phyloP scores from a whole-genome alignment of 2,113 vertebrate genomes.

The Dicentrarchus labrax region DNA sequence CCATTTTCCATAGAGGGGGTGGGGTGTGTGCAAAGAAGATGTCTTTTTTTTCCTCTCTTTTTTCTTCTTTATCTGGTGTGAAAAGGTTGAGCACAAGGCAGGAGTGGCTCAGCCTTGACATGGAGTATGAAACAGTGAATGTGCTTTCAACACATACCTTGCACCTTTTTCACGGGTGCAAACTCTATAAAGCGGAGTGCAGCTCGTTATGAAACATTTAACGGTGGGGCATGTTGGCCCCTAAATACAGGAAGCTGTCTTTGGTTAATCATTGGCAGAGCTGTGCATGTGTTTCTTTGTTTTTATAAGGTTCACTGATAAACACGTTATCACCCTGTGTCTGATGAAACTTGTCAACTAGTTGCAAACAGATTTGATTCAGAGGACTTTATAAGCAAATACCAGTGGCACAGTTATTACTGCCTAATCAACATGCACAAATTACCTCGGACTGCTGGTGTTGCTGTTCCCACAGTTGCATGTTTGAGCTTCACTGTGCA shows the following conservation, averaged over 20 bases:
- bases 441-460: not conserved
- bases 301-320: constrained; percentile 56
- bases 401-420: not conserved
- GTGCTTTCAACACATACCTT: constrained; percentile 65
- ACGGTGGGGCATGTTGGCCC: constrained; percentile 16
- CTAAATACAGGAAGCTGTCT: constrained; percentile 60
- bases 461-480: not conserved
- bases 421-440: not conserved
- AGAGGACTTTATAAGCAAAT: constrained; percentile 10
- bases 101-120: constrained; percentile 74
- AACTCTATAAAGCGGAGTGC: constrained; percentile 59
- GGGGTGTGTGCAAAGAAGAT: constrained; percentile 57
- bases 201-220: constrained; percentile 73
- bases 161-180: constrained; percentile 66
- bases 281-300: constrained; percentile 47
- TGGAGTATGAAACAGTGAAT: constrained; percentile 60
- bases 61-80: constrained; percentile 61
- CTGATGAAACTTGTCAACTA: constrained; percentile 5
- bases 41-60: constrained; percentile 24
- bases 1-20: constrained; percentile 62
- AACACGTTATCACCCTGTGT: constrained; percentile 22
- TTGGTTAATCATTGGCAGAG: constrained; percentile 70
- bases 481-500: too few relatives aligned
- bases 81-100: constrained; percentile 74
- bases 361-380: constrained; percentile 18